Conservation (phyloP, 92 coral and sea anemone species). For the Zoanthus sansibaricus region DNA sequence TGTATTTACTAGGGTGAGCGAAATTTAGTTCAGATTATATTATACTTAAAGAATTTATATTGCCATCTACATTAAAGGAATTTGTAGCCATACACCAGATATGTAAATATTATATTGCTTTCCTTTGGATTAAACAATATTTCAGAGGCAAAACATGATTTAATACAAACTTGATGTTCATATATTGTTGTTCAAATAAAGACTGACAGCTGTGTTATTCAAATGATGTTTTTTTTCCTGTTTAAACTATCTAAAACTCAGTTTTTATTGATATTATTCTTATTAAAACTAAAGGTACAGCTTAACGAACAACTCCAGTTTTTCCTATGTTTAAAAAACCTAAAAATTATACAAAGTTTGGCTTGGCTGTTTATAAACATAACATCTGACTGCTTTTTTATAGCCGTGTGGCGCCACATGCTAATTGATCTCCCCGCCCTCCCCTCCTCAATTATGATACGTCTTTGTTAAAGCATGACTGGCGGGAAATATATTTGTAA, state of each 20-base stretch:
- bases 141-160: not conserved
- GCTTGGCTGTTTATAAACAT: not conserved
- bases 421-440: conserved; percentile 7
- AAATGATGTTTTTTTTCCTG: too few species aligned
- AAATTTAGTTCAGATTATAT: conserved; percentile 9
- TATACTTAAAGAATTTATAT: not conserved
- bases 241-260: too few species aligned
- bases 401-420: conserved; percentile 1
- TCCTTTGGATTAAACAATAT: not conserved
- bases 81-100: not conserved
- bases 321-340: not conserved
- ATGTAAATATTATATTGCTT: not conserved
- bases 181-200: conserved; percentile 11
- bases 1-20: not conserved
- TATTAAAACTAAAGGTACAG: too few species aligned
- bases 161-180: not conserved
- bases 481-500: too few species aligned
- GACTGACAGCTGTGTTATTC: not conserved
- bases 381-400: not conserved
- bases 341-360: not conserved
- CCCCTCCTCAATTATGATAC: conserved; percentile 9
- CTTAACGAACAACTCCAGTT: not conserved
- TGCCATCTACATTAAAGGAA: not conserved
- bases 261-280: too few species aligned
- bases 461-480: conserved; percentile 13